Conservation (phyloP, 2,797 vertebrate species). For the Limnodromus scolopaceus region DNA sequence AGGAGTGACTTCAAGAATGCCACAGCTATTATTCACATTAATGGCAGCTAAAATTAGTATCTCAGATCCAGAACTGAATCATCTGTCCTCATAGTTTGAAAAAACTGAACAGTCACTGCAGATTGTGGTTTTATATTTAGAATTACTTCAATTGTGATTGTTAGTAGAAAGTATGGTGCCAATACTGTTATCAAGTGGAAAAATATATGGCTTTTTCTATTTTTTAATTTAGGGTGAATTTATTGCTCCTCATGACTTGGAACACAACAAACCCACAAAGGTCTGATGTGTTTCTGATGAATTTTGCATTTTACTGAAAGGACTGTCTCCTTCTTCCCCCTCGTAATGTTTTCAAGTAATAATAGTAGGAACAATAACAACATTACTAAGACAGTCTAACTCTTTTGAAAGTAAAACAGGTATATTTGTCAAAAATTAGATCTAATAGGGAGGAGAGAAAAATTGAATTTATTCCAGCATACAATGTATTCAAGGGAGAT, state of each 20-base stretch:
- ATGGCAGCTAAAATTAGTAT: not conserved
- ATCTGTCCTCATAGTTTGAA: not conserved
- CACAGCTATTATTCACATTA: not conserved
- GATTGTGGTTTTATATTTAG: not conserved
- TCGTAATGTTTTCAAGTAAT: not conserved
- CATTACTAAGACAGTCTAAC: not conserved
- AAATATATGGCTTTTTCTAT: not conserved
- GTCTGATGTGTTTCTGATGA: not conserved
- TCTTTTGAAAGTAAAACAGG: not conserved
- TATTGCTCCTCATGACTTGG: not conserved
- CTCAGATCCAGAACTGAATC: not conserved
- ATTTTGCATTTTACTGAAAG: not conserved
- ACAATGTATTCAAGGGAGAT: not conserved
- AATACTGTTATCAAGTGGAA: not conserved
- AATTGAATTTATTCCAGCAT: not conserved
- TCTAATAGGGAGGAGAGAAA: not conserved
- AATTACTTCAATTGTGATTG: not conserved
- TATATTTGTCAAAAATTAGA: not conserved
- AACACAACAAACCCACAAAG: not conserved
- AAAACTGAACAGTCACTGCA: not conserved
- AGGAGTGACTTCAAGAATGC: not conserved
- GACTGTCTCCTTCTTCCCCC: not conserved
- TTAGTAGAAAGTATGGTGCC: not conserved
- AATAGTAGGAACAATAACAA: not conserved
- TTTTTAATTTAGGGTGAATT: not conserved